These are phyloP conservation scores for Aphrocallistes beatrix DNA, from an alignment of 37 sponge, comb jelly and placozoan species.

Conservation along the genomic window DNA sequence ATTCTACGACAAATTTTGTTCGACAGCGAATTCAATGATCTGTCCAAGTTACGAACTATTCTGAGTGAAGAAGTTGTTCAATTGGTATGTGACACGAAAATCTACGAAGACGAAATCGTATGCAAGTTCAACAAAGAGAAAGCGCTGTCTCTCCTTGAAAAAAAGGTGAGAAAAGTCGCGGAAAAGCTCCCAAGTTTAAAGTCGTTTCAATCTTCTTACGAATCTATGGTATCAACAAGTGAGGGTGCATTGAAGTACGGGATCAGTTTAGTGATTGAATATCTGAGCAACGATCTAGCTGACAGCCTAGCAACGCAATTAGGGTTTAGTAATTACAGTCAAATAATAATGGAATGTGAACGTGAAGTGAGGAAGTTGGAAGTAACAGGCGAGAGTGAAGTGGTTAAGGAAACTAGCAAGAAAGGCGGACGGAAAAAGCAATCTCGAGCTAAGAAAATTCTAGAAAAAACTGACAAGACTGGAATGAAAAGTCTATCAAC, in stretches of 20 bases:
- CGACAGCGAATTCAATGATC: neutral
- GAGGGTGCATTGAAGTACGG: neutral
- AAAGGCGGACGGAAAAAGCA: neutral
- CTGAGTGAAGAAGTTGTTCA: neutral
- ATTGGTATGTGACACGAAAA: neutral
- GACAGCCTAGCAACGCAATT: neutral
- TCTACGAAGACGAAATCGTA: neutral
- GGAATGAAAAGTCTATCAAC: neutral
- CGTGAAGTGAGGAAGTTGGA: neutral
- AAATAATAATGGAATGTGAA: neutral
- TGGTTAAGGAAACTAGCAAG: neutral
- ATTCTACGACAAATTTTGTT: neutral
- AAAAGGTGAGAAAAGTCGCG: conserved; percentile 1
- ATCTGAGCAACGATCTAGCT: neutral
- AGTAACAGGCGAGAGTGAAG: neutral
- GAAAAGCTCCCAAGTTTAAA: neutral
- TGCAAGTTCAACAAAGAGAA: neutral
- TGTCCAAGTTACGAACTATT: neutral
- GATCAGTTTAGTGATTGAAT: neutral
- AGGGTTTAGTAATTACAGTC: neutral
- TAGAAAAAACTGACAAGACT: conserved; percentile 2
- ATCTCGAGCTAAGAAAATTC: neutral
- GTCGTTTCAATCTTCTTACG: neutral
- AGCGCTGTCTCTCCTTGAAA: neutral
- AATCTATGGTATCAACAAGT: neutral